Percentiles rank a stretch among this genome's conserved stretches.
phyloP scores from a whole-genome alignment of 1,140 invertebrate species.

The Panagrolaimus sp. region DNA sequence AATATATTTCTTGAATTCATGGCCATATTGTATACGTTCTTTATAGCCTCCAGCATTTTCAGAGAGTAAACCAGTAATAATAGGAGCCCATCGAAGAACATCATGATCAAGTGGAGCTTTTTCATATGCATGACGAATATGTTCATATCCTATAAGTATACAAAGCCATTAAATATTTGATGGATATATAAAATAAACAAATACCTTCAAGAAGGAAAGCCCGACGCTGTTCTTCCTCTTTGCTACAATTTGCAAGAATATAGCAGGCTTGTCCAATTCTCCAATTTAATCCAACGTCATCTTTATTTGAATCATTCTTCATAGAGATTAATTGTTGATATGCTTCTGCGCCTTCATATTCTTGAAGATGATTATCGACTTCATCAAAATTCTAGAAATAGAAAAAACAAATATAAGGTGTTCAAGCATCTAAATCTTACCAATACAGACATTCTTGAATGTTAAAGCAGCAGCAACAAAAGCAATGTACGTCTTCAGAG shows the following conservation, averaged over 20 bases:
- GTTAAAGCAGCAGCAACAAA: too few relatives aligned
- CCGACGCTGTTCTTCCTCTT: neutral
- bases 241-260: slow-evolving; percentile 2
- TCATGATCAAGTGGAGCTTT: neutral
- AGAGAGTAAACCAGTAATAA: slow-evolving; percentile 4
- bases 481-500: too few relatives aligned
- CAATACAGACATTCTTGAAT: too few relatives aligned
- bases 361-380: neutral
- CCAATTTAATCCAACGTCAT: neutral
- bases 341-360: slow-evolving; percentile 9
- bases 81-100: slow-evolving; percentile 4
- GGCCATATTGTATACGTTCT: neutral
- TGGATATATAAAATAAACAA: neutral
- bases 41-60: neutral
- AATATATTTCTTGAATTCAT: slow-evolving; percentile 15
- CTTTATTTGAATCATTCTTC: neutral
- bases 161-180: too few relatives aligned
- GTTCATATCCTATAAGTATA: neutral
- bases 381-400: slow-evolving; percentile 9
- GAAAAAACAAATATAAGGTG: too few relatives aligned
- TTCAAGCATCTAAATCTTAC: too few relatives aligned
- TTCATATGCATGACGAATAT: neutral
- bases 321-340: neutral
- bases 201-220: slow-evolving; percentile 3
- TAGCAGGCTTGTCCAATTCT: slow-evolving; percentile 7